phyloP scores from a whole-genome alignment of 2,797 vertebrate genomes.

The Epinephelus coioides region DNA sequence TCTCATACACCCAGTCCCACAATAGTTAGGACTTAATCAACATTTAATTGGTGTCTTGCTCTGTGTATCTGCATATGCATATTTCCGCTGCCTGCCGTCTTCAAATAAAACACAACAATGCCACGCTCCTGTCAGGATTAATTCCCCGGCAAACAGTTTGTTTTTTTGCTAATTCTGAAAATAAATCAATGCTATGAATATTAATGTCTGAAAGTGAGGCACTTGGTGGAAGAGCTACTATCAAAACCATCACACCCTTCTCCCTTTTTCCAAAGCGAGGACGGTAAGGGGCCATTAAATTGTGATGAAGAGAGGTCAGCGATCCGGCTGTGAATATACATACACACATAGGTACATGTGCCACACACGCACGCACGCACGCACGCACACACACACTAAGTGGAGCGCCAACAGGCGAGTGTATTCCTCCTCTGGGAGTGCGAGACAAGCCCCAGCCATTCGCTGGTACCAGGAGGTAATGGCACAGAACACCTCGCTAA shows the following conservation, averaged over 20 bases:
- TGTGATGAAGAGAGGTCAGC: constrained; percentile 82
- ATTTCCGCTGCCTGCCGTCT: constrained; percentile 76
- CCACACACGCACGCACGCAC: neutral
- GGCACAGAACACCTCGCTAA: constrained; percentile 86
- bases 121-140: constrained; percentile 84
- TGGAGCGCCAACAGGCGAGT: constrained; percentile 74
- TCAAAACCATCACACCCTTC: constrained; percentile 65
- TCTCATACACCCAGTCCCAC: constrained; percentile 74
- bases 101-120: constrained; percentile 81
- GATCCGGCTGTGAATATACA: constrained; percentile 55
- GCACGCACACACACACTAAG: constrained; percentile 51
- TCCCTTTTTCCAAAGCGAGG: constrained; percentile 59
- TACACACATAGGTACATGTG: constrained; percentile 7
- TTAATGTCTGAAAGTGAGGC: constrained; percentile 78
- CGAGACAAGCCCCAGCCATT: constrained; percentile 79
- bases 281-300: constrained; percentile 78
- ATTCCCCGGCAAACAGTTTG: constrained; percentile 82
- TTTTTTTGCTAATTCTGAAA: constrained; percentile 80
- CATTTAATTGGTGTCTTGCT: constrained; percentile 86
- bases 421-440: constrained; percentile 80
- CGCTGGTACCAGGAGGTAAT: constrained; percentile 87
- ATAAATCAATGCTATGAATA: constrained; percentile 85
- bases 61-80: constrained; percentile 85
- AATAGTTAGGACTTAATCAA: constrained; percentile 87
- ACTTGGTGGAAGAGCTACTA: constrained; percentile 72